Evolutionary conservation across 2,113 vertebrate genomes (phyloP).

Genomic region (Marmota flaviventris): DNA sequence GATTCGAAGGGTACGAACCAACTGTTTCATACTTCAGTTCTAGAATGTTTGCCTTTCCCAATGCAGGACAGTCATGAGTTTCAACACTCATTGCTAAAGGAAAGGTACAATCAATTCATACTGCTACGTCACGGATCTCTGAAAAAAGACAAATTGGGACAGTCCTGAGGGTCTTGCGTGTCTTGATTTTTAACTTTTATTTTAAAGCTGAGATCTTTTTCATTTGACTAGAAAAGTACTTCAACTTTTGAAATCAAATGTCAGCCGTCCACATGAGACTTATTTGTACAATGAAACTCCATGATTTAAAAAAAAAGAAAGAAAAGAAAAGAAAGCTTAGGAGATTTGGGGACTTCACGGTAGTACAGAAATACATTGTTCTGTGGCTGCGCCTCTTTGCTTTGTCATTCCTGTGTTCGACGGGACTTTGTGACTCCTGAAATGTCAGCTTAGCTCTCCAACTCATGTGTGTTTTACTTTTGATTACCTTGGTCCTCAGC

Average conservation of each 20-base stretch:
- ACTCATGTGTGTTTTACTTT: conserved; percentile 30
- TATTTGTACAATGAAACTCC: not conserved
- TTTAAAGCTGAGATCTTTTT: conserved; percentile 31
- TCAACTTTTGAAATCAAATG: not conserved
- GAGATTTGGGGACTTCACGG: not conserved
- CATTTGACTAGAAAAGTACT: not conserved
- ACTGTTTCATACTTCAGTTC: not conserved
- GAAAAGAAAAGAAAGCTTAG: not conserved
- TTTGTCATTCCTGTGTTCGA: not conserved
- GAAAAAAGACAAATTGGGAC: not conserved
- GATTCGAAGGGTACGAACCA: not conserved
- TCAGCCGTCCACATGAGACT: not conserved
- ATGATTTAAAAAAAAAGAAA: not conserved
- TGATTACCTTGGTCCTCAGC: conserved; percentile 72
- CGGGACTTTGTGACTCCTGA: conserved; percentile 53
- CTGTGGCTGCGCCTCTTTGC: not conserved
- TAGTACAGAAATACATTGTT: not conserved
- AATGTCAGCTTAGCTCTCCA: conserved; percentile 43
- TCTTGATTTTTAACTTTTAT: conserved; percentile 20
- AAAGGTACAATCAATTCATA: not conserved
- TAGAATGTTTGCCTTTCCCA: not conserved
- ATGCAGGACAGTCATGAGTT: not conserved
- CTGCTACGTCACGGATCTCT: not conserved
- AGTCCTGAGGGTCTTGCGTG: not conserved
- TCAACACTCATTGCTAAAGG: not conserved